Evolutionary conservation across 2,113 vertebrate species (phyloP), one percentile per base, ranked within the genome.

Genomic region (Melanerpes aurifrons): DNA sequence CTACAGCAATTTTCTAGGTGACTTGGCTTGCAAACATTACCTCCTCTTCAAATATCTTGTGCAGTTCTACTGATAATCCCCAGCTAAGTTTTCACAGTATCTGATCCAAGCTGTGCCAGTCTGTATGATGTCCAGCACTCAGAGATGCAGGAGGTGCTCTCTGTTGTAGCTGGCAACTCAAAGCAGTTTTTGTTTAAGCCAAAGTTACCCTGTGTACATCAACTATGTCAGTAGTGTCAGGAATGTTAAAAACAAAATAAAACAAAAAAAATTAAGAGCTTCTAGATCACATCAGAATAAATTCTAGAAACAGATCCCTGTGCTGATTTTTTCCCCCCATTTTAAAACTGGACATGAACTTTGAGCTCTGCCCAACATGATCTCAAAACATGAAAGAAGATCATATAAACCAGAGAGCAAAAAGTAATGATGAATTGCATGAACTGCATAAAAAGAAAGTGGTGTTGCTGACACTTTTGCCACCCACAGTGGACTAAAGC

Each of bases 1-100:
- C 82, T 67, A 29, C 67, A 83, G 56, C 66, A n/a, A 10, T 70
- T 86, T 92, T 84, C 78, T 73, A 86, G 85, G 83, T 94, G 93
- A 81, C 77, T 87, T 91, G 89, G 61, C 59, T 94, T 94, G 58
- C 69, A 97, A 93, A 86, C 86, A 76, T 74, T 75, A 71, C 63
- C 77, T 92, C 85, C 67, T 87, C 66, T 92, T 84, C 89, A 94
- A 87, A 90, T 92, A 95, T 17, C 74, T 89, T 90, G 50, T 84
- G 72, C 54, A 74, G 58, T 68, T 86, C 68, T 89, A 53, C 63
- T 83, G 86, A 94, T 92, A 96, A 94, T 81, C 73, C 84, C 54
- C 72, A 90, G 73, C 68, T 94, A 92, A 78, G 74, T 89, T 96
- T 96, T 82, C 94, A 90, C 50, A 63, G 75, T 95, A 96, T 92